Base-by-base conservation (phyloP, 1,140 invertebrate species). In the Spodoptera frugiperda region DNA sequence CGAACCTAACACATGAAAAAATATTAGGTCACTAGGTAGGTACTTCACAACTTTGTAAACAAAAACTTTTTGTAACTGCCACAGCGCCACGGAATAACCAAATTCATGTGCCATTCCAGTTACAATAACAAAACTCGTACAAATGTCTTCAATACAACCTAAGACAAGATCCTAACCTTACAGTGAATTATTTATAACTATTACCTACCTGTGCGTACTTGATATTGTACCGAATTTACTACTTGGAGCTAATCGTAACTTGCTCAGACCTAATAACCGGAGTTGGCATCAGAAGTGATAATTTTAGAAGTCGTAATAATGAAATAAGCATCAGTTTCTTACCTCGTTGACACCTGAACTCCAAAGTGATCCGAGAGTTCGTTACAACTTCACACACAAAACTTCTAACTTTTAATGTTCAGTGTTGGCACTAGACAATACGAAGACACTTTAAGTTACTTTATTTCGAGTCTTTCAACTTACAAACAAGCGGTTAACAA, bases 341-440 rank as follows among this genome's bases (percentile, higher is more conserved):
- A 94, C 93, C 93, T 94, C 93, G 90, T 93, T 93, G 92, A 93
- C 93, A 94, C 92, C 92, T 93, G 90, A 93, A 93, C 87, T 89
- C 87, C 90, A 84, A 89, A 93, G 88, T 88, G 89, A 92, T 93
- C 88, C 86, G 81, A 87, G 91, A 94, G 91, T 94, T 93, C 89
- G 91, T 92, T 91, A 88, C 76, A 92, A 93, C 89, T 93, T 92
- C 88, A 87, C 83, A 88, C 87, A 88, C 83, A 80, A 89, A 92
- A 91, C 90, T 91, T 91, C 83, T 59, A 89, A 91, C 85, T 91
- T 92, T 90, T 68, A 72, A 82, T 73, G 44, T 82, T 84, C 76
- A 88, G 81, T 84, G 65, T 79, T 78, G 79, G 76, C 87, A 91
- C 86, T 87, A 79, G 30, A 81, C 84, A 82, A 79, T 79, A 82